Evolutionary conservation across 1,140 invertebrate species (phyloP), one percentile per base, ranked within the genome.

Genomic region (Aphelinus atriplicis): DNA sequence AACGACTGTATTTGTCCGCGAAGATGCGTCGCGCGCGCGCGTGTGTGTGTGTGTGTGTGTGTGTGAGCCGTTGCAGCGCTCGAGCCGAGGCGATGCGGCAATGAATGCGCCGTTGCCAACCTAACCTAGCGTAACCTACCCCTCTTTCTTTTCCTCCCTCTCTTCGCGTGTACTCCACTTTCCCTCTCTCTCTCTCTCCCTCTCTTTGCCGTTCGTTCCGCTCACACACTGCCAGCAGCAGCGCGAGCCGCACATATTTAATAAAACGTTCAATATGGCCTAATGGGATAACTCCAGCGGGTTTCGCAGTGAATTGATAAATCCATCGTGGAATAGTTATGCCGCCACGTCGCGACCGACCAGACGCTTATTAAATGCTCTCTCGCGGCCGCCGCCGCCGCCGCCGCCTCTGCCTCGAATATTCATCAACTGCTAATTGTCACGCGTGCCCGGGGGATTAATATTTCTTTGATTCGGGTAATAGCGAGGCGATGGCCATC

Each of bases 251-350:
- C 75, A 80, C 81, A 84, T 83, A 85, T 85, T 86, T 85, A 85
- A 86, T 83, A 85, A 73, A 73, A 85, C 79, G 80, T 83, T 83
- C 79, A 76, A 84, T 86, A 85, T 84, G 80, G 66, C 63, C 77
- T 87, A 87, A 87, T 81, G 79, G 82, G 83, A 84, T 87, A 83
- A 84, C 78, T 78, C 78, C 79, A 80, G 83, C 83, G 82, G 84
- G 85, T 86, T 87, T 86, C 85, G 73, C 78, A 66, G 78, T 81
- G 80, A 81, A 84, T 83, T 85, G 83, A 87, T 83, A 84, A 81
- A 84, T 84, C 78, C 75, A 80, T 83, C 70, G 55, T 7, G 56
- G 26, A 26, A 26, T 26, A 26, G 26, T 26, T 26, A 26, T 26
- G 26, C 26, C 26, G 26, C 26, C 26, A 26, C 26, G 26, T 26